These are phyloP conservation scores for Tyria jacobaeae DNA, from an alignment of 2,888 invertebrate genomes.

Conservation along the genomic window DNA sequence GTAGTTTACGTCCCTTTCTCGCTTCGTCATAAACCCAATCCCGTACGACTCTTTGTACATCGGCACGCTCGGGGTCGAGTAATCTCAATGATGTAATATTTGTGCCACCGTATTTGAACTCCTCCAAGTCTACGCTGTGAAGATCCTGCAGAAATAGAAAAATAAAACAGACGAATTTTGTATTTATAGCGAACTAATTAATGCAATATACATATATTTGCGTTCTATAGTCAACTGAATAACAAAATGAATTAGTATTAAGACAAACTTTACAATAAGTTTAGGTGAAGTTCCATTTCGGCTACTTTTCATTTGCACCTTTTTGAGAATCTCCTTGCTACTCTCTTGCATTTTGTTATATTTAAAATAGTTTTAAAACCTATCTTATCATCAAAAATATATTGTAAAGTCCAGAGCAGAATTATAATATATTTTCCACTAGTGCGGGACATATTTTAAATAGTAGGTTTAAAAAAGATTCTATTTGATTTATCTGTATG, in stretches of 20 bases:
- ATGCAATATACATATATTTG: too few relatives aligned
- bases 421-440: too few relatives aligned
- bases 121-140: conserved; percentile 96
- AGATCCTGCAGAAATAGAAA: conserved; percentile 91
- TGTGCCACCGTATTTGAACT: conserved; percentile 97
- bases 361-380: too few relatives aligned
- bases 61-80: conserved; percentile 93
- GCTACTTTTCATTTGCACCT: too few relatives aligned
- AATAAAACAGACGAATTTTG: too few relatives aligned
- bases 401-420: not conserved
- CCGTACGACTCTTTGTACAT: conserved; percentile 91
- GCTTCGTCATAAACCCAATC: conserved; percentile 93
- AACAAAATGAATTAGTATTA: too few relatives aligned
- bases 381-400: not conserved
- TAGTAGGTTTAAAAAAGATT: not conserved
- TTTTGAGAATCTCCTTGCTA: too few relatives aligned
- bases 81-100: conserved; percentile 97
- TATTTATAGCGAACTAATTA: too few relatives aligned
- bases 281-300: too few relatives aligned
- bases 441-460: not conserved
- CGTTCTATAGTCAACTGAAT: too few relatives aligned
- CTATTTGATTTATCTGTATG: not conserved
- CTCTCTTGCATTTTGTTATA: too few relatives aligned
- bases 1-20: conserved; percentile 88
- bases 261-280: too few relatives aligned